Evolutionary conservation across 2,797 vertebrate species (phyloP).

Genomic region (Myotis pilosus): DNA sequence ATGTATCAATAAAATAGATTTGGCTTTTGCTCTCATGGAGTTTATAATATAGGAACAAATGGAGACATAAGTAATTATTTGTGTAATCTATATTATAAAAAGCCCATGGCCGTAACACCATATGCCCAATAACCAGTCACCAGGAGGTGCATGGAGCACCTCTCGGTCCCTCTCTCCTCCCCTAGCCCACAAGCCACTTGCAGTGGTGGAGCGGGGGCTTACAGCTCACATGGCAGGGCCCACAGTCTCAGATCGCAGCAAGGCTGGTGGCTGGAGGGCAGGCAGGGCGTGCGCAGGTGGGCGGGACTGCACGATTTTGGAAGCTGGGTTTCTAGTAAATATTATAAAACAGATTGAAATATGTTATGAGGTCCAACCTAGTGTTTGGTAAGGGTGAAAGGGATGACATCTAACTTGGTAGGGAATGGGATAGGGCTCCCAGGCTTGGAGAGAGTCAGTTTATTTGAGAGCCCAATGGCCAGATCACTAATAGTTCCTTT

Average conservation of each 20-base stretch:
- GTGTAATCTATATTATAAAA: not conserved
- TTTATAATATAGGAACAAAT: not conserved
- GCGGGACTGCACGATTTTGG: no score
- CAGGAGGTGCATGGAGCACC: no score
- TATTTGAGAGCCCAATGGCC: not conserved
- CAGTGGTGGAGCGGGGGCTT: no score
- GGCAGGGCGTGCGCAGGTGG: no score
- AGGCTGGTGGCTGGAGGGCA: no score
- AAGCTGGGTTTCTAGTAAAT: no score
- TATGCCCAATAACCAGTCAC: no score
- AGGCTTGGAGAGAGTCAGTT: not conserved
- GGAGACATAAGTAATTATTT: not conserved
- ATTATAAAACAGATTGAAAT: not conserved
- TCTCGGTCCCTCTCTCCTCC: no score
- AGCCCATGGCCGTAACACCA: no score
- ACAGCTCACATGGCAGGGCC: no score
- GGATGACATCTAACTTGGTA: not conserved
- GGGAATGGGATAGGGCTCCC: not conserved
- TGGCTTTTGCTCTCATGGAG: not conserved
- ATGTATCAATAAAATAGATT: not conserved
- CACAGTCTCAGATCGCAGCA: no score
- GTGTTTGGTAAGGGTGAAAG: not conserved
- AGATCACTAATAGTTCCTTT: not conserved
- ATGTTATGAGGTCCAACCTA: not conserved
- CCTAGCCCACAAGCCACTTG: no score